Base-by-base conservation (phyloP, 2,888 invertebrate genomes). In the Adelphocoris suturalis region DNA sequence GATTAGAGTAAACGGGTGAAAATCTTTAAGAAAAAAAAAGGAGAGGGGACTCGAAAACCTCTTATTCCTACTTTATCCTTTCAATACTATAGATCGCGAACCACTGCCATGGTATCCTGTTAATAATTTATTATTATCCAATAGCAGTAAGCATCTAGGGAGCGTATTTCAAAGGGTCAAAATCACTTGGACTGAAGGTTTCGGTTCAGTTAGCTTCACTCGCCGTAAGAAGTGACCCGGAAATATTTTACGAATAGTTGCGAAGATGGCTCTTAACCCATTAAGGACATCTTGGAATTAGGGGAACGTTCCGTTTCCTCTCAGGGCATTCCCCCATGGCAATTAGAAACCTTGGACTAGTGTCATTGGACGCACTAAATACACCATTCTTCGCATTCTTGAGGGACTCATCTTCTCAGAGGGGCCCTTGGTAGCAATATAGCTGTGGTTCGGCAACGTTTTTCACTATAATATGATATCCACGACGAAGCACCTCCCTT, bases 311-410 rank as follows among this genome's bases (percentile, higher is more conserved):
- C 52, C 11, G 1, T 19, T 14, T 27, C 14, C 47, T 46, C 78
- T 78, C 46, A n/a, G 37, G 78, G 37, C 78, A 78, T 78, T 78
- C 78, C 16, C 46, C 23, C 7, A 46, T 46, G 78, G 78, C 47
- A 78, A 46, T 78, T 78, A 78, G 78, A 46, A 14, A 14, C 37
- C 78, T 46, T 13, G 78, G 47, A 14, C 78, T 78, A 1, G 46
- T 78, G 46, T 78, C 78, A 78, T 78, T 78, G 78, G 78, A 78
- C 78, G n/a, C 37, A n/a, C 78, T 46, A 78, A 78, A n/a, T 78
- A 47, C 78, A 14, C 37, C 78, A 19, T 78, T 78, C 78, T 78
- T 78, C 78, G 78, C 37, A 78, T 78, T 47, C 78, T 78, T 78
- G 46, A 9, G 46, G n/a, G 46, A 47, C 37, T 46, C 27, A 61